A percentile compares a stretch with the other conserved stretches of the same genome.
Evolutionary conservation across 2,113 vertebrate genomes (phyloP).

Genomic region (Mastomys coucha): DNA sequence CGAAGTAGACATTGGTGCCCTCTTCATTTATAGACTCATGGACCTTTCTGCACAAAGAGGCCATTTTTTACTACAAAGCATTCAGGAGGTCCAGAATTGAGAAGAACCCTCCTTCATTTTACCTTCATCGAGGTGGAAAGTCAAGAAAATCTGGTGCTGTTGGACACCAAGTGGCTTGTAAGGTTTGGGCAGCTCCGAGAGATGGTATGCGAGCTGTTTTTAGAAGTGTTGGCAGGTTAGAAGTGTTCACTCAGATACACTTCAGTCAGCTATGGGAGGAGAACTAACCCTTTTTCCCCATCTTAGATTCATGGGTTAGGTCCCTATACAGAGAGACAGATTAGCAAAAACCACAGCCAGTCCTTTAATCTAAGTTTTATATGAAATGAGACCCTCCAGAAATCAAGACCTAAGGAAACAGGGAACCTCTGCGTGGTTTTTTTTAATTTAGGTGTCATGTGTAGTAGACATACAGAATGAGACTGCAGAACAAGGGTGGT

Average conservation of each 20-base stretch:
- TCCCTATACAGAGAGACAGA: neutral
- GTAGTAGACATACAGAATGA: neutral
- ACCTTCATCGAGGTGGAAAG: neutral
- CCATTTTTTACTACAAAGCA: neutral
- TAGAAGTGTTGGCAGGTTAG: neutral
- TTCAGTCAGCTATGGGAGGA: neutral
- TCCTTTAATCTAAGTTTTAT: neutral
- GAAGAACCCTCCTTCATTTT: neutral
- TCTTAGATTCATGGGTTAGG: neutral
- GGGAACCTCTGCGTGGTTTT: neutral
- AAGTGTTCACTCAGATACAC: neutral
- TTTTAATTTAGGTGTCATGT: neutral
- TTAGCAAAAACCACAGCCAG: neutral
- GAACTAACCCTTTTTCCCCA: neutral
- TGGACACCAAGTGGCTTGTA: neutral
- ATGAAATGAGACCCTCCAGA: neutral
- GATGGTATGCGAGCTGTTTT: neutral
- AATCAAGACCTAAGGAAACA: neutral
- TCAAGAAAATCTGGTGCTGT: neutral
- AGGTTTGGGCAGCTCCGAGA: neutral
- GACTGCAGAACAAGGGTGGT: neutral
- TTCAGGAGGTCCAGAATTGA: neutral
- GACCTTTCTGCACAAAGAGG: neutral
- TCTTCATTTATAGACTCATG: neutral
- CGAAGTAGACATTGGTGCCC: conserved; percentile 7